These are phyloP conservation scores for Pygoscelis antarcticus DNA, from an alignment of 2,113 vertebrate species.

Conservation along the genomic window DNA sequence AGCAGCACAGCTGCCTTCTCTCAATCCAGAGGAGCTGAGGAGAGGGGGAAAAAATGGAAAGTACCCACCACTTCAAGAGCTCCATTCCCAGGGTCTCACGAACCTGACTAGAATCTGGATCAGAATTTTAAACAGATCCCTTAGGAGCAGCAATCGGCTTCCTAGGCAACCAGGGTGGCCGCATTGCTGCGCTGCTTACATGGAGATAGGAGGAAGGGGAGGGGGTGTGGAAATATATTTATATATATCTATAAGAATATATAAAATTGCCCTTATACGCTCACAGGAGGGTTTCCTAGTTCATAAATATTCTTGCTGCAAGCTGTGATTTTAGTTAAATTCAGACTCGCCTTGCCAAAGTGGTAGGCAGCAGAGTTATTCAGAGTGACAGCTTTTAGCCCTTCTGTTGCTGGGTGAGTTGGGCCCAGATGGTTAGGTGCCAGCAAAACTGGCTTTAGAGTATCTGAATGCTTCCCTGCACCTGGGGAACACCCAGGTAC, in stretches of 20 bases:
- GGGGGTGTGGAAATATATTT: not conserved
- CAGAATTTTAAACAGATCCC: slow-evolving; percentile 51
- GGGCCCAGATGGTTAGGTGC: not conserved
- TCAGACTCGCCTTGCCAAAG: not conserved
- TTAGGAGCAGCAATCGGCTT: slow-evolving; percentile 51
- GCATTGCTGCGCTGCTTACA: not conserved
- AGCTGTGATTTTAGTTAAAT: slow-evolving; percentile 40
- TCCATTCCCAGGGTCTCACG: slow-evolving; percentile 38
- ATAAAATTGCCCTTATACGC: not conserved
- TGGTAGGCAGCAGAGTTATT: slow-evolving; percentile 4
- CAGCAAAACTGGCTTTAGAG: not conserved
- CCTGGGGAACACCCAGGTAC: not conserved
- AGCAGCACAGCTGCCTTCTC: slow-evolving; percentile 50
- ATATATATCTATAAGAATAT: not conserved
- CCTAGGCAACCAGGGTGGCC: slow-evolving; percentile 61
- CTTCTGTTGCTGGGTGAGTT: not conserved
- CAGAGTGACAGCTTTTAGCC: slow-evolving; percentile 32
- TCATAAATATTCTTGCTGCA: slow-evolving; percentile 42
- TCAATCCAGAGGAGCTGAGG: not conserved
- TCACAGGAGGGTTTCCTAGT: slow-evolving; percentile 35
- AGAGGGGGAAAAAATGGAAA: not conserved
- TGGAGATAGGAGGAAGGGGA: not conserved
- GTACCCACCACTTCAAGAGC: slow-evolving; percentile 4
- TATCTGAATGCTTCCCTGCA: not conserved
- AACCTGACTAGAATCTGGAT: slow-evolving; percentile 51